Percentiles rank a stretch among this genome's conserved stretches.
phyloP scores from a whole-genome alignment of 2,113 vertebrate species.

The Leptosomus discolor region DNA sequence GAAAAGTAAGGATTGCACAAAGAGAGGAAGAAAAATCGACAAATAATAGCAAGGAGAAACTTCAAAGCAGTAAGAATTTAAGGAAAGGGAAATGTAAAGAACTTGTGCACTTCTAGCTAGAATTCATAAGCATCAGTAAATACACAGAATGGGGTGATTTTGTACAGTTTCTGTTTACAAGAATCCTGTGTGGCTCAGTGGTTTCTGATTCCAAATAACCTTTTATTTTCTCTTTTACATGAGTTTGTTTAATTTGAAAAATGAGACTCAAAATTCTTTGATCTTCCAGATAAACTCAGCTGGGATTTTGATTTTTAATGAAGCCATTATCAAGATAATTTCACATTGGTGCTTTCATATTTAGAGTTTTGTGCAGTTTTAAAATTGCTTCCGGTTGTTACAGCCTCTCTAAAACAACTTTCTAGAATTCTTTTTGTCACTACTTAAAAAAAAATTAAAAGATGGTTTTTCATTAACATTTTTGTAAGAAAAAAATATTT shows the following conservation, averaged over 20 bases:
- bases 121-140: neutral
- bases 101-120: neutral
- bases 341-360: neutral
- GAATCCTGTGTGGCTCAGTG: neutral
- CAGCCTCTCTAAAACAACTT: neutral
- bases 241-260: neutral
- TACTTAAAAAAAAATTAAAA: neutral
- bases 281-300: neutral
- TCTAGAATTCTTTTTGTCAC: neutral
- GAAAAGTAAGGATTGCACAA: neutral
- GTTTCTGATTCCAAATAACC: neutral
- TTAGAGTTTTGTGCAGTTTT: neutral
- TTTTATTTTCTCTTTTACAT: neutral
- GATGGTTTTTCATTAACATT: neutral
- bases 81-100: neutral
- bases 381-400: neutral
- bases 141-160: neutral
- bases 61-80: neutral
- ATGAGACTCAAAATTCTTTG: neutral
- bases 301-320: neutral
- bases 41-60: neutral
- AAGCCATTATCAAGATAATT: neutral
- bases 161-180: neutral
- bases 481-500: neutral
- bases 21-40: neutral